Conservation (phyloP, 2,888 invertebrate genomes). For the Pristionchus mayeri region DNA sequence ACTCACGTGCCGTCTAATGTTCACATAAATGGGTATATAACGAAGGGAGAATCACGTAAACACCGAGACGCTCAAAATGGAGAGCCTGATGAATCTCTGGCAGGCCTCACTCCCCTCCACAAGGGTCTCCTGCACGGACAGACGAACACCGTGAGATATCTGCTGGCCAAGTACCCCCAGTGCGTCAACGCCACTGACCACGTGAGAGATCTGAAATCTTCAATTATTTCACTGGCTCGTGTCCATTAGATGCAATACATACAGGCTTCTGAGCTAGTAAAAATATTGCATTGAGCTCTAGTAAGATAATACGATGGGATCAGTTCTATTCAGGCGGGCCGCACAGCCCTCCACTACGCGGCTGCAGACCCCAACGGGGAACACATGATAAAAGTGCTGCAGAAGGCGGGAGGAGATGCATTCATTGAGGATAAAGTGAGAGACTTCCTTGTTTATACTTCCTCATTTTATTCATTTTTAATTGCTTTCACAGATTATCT, state of each 20-base stretch:
- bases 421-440: conserved; percentile 77
- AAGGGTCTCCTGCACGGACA: conserved; percentile 75
- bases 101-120: conserved; percentile 75
- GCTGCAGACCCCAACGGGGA: conserved; percentile 77
- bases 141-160: conserved; percentile 84
- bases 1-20: too few species aligned
- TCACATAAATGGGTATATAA: too few species aligned
- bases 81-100: background rate
- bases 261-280: too few species aligned
- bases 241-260: too few species aligned
- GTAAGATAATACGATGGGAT: too few species aligned
- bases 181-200: conserved; percentile 77
- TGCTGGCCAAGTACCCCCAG: conserved; percentile 78
- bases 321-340: conserved; percentile 66
- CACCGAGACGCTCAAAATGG: background rate
- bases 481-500: too few species aligned
- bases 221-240: background rate
- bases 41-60: background rate
- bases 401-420: conserved; percentile 76
- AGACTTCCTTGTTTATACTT: too few species aligned
- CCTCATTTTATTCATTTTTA: too few species aligned
- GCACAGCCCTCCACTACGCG: conserved; percentile 76
- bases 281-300: too few species aligned
- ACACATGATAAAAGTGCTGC: conserved; percentile 76
- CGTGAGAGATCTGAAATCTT: conserved; percentile 63